Percentiles rank a stretch among this genome's conserved stretches.
These are phyloP conservation scores for Labrus mixtus DNA, from an alignment of 2,113 vertebrate species.

Conservation along the genomic window DNA sequence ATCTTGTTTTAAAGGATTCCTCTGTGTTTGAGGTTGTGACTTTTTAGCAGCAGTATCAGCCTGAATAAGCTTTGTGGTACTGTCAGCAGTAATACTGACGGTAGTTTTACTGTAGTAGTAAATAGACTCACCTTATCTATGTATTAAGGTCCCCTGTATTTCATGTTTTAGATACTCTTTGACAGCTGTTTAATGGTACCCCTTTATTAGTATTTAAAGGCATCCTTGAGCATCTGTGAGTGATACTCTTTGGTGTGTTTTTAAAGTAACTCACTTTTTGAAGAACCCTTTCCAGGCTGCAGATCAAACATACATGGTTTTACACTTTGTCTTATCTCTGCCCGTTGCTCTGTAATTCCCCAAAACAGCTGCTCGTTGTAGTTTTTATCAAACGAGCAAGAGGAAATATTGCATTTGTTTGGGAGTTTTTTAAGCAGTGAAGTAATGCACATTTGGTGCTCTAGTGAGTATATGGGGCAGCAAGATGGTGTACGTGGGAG, in stretches of 20 bases:
- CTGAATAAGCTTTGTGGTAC: neutral
- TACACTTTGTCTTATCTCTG: no score
- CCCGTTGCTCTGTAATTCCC: neutral
- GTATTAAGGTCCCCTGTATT: no score
- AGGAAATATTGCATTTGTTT: neutral
- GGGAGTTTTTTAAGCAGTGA: neutral
- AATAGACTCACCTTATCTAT: no score
- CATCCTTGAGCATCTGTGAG: no score
- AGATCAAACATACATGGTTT: no score
- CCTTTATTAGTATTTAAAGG: no score
- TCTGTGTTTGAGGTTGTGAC: neutral
- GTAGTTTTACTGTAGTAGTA: neutral
- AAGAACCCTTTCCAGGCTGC: no score
- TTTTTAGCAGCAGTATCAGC: no score
- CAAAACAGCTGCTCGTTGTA: neutral
- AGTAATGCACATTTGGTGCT: constrained; percentile 1
- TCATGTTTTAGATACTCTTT: no score
- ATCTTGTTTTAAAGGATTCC: neutral
- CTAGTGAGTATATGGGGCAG: neutral
- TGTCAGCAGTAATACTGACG: neutral
- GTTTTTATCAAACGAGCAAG: neutral
- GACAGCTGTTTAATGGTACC: no score
- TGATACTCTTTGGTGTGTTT: no score
- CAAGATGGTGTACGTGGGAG: neutral
- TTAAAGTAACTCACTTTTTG: no score